A percentile compares a stretch with the other conserved stretches of the same genome.
These are phyloP conservation scores for Noturus placidus DNA, from an alignment of 2,113 vertebrate species.

Conservation along the genomic window DNA sequence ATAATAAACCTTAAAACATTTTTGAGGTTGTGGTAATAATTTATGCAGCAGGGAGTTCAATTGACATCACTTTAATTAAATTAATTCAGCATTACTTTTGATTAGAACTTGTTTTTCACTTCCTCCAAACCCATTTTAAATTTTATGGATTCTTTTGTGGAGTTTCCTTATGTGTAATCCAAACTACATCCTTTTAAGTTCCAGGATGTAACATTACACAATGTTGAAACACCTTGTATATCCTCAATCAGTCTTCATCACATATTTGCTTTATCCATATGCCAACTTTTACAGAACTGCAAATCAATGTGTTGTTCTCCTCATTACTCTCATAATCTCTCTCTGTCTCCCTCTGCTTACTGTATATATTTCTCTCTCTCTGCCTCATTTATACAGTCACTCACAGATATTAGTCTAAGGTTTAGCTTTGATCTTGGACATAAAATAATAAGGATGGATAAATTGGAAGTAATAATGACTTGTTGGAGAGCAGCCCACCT, in stretches of 20 bases:
- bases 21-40: no score
- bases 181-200: neutral
- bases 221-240: neutral
- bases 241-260: no score
- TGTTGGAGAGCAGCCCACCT: constrained; percentile 4
- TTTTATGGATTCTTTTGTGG: no score
- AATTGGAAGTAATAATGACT: neutral
- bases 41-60: no score
- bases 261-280: neutral
- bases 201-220: neutral
- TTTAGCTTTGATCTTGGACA: constrained; percentile 19
- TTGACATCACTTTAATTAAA: no score
- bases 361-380: neutral
- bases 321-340: neutral
- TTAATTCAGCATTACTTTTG: no score
- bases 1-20: no score
- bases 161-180: no score
- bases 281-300: no score
- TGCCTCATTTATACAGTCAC: neutral
- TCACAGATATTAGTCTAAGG: neutral
- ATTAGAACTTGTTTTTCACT: no score
- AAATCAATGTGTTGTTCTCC: no score
- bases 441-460: neutral
- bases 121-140: no score
- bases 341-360: neutral